Conservation (phyloP, 2,113 vertebrate genomes). For the Myotis davidii region DNA sequence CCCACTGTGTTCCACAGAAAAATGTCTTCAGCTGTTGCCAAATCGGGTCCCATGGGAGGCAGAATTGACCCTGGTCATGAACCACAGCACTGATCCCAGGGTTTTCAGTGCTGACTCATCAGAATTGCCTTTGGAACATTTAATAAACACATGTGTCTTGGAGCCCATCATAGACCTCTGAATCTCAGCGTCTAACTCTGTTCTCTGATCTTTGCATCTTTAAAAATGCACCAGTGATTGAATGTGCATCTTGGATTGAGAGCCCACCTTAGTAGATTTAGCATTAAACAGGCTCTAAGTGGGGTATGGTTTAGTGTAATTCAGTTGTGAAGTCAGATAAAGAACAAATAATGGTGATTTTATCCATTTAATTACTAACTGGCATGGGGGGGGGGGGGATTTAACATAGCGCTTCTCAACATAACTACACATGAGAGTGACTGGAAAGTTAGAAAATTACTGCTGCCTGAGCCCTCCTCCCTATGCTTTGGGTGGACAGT, state of each 20-base stretch:
- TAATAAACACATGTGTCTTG: background rate
- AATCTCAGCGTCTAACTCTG: background rate
- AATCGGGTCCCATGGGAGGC: rapidly evolving
- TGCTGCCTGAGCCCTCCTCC: background rate
- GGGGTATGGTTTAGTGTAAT: background rate
- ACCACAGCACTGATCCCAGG: background rate
- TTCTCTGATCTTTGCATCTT: background rate
- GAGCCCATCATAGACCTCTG: background rate
- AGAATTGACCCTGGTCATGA: background rate
- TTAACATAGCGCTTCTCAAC: background rate
- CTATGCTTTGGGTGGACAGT: rapidly evolving
- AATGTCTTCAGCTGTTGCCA: background rate
- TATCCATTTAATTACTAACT: background rate
- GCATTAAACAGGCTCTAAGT: background rate
- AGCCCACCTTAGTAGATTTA: background rate
- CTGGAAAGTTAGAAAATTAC: background rate
- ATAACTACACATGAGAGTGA: background rate
- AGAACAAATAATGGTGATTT: background rate
- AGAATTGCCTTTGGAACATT: background rate
- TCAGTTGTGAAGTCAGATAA: background rate
- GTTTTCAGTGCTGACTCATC: rapidly evolving
- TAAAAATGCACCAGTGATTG: background rate
- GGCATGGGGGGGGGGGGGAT: background rate
- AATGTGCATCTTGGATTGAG: background rate
- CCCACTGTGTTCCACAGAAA: background rate